phyloP scores from a whole-genome alignment of 2,888 invertebrate species.

The Stenolophus ochropezus region DNA sequence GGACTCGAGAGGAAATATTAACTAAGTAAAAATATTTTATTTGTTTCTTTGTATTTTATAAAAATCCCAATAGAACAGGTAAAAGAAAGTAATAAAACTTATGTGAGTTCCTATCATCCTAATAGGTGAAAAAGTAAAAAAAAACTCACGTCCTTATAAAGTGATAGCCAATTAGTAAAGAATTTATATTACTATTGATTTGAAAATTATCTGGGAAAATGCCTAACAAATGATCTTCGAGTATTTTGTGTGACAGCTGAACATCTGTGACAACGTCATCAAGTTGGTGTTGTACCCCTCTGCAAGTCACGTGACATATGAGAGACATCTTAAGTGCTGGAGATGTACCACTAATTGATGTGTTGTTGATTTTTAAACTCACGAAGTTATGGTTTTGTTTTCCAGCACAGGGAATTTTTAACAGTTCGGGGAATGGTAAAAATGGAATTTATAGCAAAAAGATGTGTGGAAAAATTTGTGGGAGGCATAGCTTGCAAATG shows the following conservation, averaged over 20 bases:
- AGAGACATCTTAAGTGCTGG: slow-evolving; percentile 44
- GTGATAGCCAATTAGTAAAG: no score
- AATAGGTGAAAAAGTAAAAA: no score
- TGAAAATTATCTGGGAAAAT: background rate
- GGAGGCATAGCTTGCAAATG: background rate
- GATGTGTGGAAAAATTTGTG: background rate
- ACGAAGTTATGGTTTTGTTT: slow-evolving; percentile 22
- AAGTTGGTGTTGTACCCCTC: background rate
- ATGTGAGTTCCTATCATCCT: no score
- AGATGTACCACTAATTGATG: slow-evolving; percentile 52
- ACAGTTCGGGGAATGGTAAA: slow-evolving; percentile 20
- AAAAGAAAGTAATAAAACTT: no score
- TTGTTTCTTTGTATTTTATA: no score
- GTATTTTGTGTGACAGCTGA: background rate
- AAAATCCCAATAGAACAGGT: no score
- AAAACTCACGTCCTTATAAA: no score
- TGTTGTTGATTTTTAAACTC: slow-evolving; percentile 36
- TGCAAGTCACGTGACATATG: background rate
- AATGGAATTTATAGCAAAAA: background rate
- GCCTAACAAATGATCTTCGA: background rate
- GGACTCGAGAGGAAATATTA: no score
- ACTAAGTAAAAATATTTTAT: no score
- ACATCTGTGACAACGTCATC: slow-evolving; percentile 1
- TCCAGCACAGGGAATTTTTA: background rate
- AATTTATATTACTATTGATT: no score